phyloP scores from a whole-genome alignment of 2,797 vertebrate genomes.

The Trematomus bernacchii region DNA sequence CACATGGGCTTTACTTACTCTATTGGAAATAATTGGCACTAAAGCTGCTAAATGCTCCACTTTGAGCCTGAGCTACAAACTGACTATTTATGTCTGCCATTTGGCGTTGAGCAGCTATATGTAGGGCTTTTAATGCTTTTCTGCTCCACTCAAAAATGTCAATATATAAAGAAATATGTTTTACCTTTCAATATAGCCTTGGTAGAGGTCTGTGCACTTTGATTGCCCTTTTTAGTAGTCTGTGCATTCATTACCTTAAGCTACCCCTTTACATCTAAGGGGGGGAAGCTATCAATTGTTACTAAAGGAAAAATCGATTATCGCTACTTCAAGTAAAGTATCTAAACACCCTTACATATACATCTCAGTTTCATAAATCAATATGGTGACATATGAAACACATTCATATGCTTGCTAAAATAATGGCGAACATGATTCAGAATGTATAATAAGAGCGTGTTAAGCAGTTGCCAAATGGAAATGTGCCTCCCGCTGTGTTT shows the following conservation, averaged over 20 bases:
- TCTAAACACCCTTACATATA: neutral
- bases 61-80: neutral
- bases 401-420: neutral
- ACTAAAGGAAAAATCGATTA: neutral
- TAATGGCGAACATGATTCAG: neutral
- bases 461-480: constrained; percentile 20
- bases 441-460: neutral
- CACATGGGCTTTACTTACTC: neutral
- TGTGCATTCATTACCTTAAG: neutral
- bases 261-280: neutral
- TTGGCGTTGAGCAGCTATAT: neutral
- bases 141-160: neutral
- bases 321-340: neutral
- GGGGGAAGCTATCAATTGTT: neutral
- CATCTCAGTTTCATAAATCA: constrained; percentile 1
- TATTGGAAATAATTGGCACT: no score
- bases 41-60: no score
- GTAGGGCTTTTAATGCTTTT: constrained; percentile 1
- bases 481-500: constrained; percentile 19
- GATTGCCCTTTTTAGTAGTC: neutral
- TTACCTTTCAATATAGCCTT: no score
- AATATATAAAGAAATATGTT: no score
- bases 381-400: neutral
- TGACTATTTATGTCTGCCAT: neutral
- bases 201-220: no score